Evolutionary conservation across 2,113 vertebrate species (phyloP).

Genomic region (Mobula hypostoma): DNA sequence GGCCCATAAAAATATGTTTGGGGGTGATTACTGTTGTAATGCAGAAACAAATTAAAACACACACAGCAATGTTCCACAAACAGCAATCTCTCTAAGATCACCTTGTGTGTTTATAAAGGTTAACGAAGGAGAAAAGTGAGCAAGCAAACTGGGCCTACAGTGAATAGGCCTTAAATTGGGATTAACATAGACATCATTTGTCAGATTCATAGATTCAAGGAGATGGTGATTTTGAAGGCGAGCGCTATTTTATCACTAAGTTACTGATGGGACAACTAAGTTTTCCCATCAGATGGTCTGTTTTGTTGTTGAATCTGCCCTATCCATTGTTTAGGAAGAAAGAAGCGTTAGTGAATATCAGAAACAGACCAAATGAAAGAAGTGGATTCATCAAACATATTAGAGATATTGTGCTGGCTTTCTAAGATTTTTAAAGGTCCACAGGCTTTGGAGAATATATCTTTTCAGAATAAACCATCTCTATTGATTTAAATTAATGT

Average conservation of each 20-base stretch:
- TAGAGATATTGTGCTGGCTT: not conserved
- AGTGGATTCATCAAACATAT: not conserved
- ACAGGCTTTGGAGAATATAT: not conserved
- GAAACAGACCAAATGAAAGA: not conserved
- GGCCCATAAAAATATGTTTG: not conserved
- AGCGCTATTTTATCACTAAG: not conserved
- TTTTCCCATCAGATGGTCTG: not conserved
- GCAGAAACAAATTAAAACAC: not conserved
- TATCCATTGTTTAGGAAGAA: not conserved
- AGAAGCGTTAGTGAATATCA: not conserved
- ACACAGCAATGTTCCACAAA: not conserved
- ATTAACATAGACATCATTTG: not conserved
- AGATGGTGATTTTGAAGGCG: not conserved
- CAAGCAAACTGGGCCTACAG: not conserved
- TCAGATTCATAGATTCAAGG: not conserved
- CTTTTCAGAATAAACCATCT: not conserved
- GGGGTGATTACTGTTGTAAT: not conserved
- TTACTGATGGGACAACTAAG: not conserved
- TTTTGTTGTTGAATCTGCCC: not conserved
- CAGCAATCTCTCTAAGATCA: not conserved
- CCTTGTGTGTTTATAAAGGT: not conserved
- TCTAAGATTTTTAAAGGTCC: not conserved
- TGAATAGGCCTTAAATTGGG: no score
- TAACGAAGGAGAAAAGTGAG: not conserved
- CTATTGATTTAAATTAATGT: not conserved